Evolutionary conservation across 2,888 invertebrate genomes (phyloP).

Genomic region (Pardosa pseudoannulata): DNA sequence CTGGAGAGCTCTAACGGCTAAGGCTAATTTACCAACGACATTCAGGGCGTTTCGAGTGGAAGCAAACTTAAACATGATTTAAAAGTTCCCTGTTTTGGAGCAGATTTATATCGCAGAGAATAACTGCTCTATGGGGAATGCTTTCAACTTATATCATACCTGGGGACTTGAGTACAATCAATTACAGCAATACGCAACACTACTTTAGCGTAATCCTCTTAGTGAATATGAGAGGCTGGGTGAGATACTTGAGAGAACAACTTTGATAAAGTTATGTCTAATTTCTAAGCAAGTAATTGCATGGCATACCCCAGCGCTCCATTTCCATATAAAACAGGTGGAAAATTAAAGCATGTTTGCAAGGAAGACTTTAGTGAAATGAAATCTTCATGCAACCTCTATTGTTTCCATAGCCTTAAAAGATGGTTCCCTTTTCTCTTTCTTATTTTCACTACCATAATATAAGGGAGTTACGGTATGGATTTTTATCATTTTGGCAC

Average conservation of each 20-base stretch:
- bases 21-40: constrained; percentile 54
- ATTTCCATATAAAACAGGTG: not conserved
- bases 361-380: too few relatives aligned
- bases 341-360: too few relatives aligned
- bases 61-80: constrained; percentile 41
- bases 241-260: not conserved
- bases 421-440: too few relatives aligned
- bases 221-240: not conserved
- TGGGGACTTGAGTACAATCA: not conserved
- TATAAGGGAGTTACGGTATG: too few relatives aligned
- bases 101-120: constrained; percentile 24
- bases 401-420: too few relatives aligned
- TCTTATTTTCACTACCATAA: too few relatives aligned
- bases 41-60: constrained; percentile 24
- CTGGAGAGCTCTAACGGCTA: constrained; percentile 46
- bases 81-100: constrained; percentile 34
- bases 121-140: constrained; percentile 3
- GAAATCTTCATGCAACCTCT: too few relatives aligned
- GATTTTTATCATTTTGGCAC: too few relatives aligned
- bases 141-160: not conserved
- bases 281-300: not conserved
- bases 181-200: not conserved
- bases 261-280: not conserved
- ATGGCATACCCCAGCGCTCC: not conserved
- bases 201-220: not conserved